A percentile compares a stretch with the other conserved stretches of the same genome.
These are phyloP conservation scores for Whitmania pigra DNA, from an alignment of 1,140 invertebrate species.

Conservation along the genomic window DNA sequence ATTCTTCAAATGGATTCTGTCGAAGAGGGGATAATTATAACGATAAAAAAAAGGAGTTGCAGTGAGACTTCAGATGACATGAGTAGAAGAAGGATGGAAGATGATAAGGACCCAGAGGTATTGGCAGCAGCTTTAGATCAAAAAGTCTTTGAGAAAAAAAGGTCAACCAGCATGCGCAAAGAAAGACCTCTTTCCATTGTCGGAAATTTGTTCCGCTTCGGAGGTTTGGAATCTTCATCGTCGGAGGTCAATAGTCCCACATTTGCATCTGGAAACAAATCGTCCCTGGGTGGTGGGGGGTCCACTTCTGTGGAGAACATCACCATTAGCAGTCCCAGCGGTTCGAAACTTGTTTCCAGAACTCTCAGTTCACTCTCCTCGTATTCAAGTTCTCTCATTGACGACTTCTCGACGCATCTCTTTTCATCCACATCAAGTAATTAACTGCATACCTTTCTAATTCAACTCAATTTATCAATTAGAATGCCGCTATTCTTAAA, in stretches of 20 bases:
- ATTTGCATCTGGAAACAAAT: not conserved
- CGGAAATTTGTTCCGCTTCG: conserved; percentile 3
- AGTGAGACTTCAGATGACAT: not conserved
- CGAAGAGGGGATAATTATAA: not conserved
- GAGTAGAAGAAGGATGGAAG: too few relatives aligned
- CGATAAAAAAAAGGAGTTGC: conserved; percentile 8
- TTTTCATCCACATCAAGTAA: too few relatives aligned
- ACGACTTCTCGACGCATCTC: not conserved
- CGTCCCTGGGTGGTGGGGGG: too few relatives aligned
- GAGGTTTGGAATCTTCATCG: not conserved
- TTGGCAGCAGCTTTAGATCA: too few relatives aligned
- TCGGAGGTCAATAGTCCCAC: not conserved
- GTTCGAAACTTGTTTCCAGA: not conserved
- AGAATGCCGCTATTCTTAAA: too few relatives aligned
- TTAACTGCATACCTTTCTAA: too few relatives aligned
- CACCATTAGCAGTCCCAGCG: not conserved
- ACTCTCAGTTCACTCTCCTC: conserved; percentile 7
- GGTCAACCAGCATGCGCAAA: not conserved
- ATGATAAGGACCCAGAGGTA: too few relatives aligned
- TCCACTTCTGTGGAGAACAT: too few relatives aligned
- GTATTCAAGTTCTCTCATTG: conserved; percentile 10
- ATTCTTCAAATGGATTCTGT: not conserved
- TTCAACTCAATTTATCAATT: too few relatives aligned
- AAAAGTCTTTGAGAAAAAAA: too few relatives aligned
- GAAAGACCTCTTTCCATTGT: not conserved